A percentile compares a stretch with the other conserved stretches of the same genome.
Evolutionary conservation across 2,797 vertebrate genomes (phyloP).

Genomic region (Chelon labrosus): DNA sequence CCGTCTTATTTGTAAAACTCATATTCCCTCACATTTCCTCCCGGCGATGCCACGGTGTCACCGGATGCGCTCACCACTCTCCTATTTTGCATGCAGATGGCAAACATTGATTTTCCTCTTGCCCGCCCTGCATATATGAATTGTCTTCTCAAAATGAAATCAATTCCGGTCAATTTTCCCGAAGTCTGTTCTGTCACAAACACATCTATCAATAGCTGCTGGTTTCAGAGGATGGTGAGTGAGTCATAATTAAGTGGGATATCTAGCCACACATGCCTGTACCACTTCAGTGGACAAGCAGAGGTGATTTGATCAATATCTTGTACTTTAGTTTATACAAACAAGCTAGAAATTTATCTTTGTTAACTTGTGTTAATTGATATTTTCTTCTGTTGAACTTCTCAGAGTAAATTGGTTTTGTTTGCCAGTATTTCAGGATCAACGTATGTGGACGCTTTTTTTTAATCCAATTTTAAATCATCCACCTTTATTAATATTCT

Average conservation of each 20-base stretch:
- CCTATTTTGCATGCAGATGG: slow-evolving; percentile 47
- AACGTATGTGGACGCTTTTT: slow-evolving; percentile 25
- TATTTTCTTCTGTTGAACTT: background rate
- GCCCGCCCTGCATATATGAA: slow-evolving; percentile 58
- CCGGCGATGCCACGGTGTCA: slow-evolving; percentile 27
- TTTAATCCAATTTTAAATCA: background rate
- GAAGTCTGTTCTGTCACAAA: slow-evolving; percentile 42
- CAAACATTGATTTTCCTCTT: slow-evolving; percentile 67
- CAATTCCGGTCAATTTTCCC: slow-evolving; percentile 71
- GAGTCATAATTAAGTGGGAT: slow-evolving; percentile 46
- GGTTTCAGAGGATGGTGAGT: slow-evolving; percentile 34
- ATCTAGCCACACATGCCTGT: slow-evolving; percentile 37
- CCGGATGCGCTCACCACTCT: slow-evolving; percentile 21
- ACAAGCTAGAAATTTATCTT: slow-evolving; percentile 1
- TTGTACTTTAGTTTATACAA: slow-evolving; percentile 13
- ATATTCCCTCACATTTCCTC: slow-evolving; percentile 24
- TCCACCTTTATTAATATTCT: slow-evolving; percentile 7
- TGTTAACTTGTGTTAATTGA: slow-evolving; percentile 3
- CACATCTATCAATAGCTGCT: slow-evolving; percentile 53
- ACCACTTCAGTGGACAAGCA: background rate
- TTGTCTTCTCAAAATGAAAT: slow-evolving; percentile 76
- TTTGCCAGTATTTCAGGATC: background rate
- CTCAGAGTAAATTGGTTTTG: background rate
- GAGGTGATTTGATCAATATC: slow-evolving; percentile 33
- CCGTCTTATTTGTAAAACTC: slow-evolving; percentile 27